Base-by-base conservation (phyloP, 2,888 invertebrate species). In the Caradrina kadenii region DNA sequence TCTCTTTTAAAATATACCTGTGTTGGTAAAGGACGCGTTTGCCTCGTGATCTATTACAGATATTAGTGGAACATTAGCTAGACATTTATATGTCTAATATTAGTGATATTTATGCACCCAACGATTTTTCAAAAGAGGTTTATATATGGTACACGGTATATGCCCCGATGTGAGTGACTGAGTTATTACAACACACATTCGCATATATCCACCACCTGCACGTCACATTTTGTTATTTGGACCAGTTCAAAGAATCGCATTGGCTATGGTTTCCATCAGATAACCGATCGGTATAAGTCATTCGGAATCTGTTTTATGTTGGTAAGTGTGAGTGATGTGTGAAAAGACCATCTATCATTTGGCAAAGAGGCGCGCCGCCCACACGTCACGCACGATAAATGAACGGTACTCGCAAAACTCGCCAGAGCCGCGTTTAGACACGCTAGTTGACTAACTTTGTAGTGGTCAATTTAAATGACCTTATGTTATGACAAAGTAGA, bases 221-320 rank as follows among this genome's bases (percentile, higher is more conserved):
- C 48, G 63, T 69, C 73, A 70, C 71, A 68, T 72, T 77, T 76
- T 66, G 70, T 76, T 76, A 80, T 81, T 80, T 83, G 80, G 72
- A 76, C 79, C 84, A 91, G 90, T 92, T 93, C 92, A 93, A 93
- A 93, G 91, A 82, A 85, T 76, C 84, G 82, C 80, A 76, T 83
- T 86, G 85, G 80, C 81, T 79, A 83, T 91, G 90, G 89, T 90
- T 91, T 89, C 82, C 85, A 89, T 92, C 90, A 89, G 83, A 85
- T 80, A 85, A 79, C 84, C 82, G 86, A 88, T 87, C 83, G 81
- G 81, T 83, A 81, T 82, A 84, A 89, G 85, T 87, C 86, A 82
- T 73, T 81, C 63, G 82, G 83, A 90, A 89, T 90, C 89, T 91
- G 90, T 88, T 92, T 91, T 82, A 84, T 86, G 86, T 92, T 88